Percentiles rank a stretch among this genome's conserved stretches.
Evolutionary conservation across 2,797 vertebrate species (phyloP).

Genomic region (Epinephelus malabaricus): DNA sequence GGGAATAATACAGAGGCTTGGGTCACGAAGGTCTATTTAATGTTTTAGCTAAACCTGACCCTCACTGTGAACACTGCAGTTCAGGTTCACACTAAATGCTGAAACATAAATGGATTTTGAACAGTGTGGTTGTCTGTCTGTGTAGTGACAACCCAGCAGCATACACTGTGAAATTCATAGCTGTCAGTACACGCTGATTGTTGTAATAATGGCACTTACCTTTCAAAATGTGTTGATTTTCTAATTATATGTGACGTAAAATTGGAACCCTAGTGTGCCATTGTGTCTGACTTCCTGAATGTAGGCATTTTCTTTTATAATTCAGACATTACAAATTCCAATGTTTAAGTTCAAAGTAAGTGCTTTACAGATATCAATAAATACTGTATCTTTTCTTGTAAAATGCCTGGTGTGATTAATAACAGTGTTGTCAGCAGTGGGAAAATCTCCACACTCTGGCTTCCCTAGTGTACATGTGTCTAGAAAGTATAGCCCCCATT

Average conservation of each 20-base stretch:
- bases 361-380: too few relatives aligned
- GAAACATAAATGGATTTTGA: conserved; percentile 1
- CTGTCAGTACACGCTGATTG: neutral
- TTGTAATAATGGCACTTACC: neutral
- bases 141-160: neutral
- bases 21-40: neutral
- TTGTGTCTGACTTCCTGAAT: conserved; percentile 2
- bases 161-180: neutral
- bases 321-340: too few relatives aligned
- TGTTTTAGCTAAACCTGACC: conserved; percentile 13
- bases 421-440: too few relatives aligned
- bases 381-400: too few relatives aligned
- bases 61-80: neutral
- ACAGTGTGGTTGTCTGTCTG: too few relatives aligned
- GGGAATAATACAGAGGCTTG: neutral
- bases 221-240: neutral
- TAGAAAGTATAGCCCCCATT: neutral
- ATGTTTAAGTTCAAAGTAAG: too few relatives aligned
- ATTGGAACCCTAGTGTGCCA: neutral
- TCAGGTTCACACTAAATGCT: neutral
- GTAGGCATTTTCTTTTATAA: neutral
- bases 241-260: neutral
- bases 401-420: too few relatives aligned
- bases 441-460: too few relatives aligned
- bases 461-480: neutral